Base-by-base conservation (phyloP, 2,888 invertebrate genomes). In the Carcina quercana region DNA sequence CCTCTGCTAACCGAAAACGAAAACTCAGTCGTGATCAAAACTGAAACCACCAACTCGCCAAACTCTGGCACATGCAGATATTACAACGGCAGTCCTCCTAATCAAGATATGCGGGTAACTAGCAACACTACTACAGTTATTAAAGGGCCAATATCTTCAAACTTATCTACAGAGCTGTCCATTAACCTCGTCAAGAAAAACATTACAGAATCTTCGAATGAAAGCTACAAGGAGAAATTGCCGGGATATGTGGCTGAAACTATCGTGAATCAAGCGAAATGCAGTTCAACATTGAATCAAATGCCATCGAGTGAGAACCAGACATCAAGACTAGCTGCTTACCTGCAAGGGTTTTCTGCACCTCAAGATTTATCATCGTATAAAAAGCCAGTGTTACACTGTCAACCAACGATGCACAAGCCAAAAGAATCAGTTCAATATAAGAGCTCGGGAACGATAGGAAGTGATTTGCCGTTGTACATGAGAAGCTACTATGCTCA, bases 401-500 rank as follows among this genome's bases (percentile, higher is more conserved):
- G 19, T 19, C 28, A 28, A 12, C 31, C 14, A 6, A 12, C 3
- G 15, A 13, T 6, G 1, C 19, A 26, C 15, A 4, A 15, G 15
- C 14, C 6, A 13, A 33, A 26, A 25, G 22, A 11, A 28, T 29
- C 1, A 27, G 38, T 28, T 5, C 32, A 10, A 38, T n/a, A n/a
- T n/a, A n/a, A n/a, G n/a, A n/a, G n/a, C n/a, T n/a, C n/a, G n/a
- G n/a, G n/a, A n/a, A 4, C 34, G 31, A 17, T 5, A 26, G 15
- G 37, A 15, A 32, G 36, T 7, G 46, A 40, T 13, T 17, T 46
- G 20, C 45, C 54, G 5, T 29, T 53, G 4, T 48, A 44, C 24
- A 43, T 60, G 13, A 58, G 64, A 17, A 52, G 59, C 5, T 46
- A 55, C 25, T 62, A 59, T 33, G 40, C 61, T 12, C 62, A 58